Base-by-base conservation (phyloP, 2,797 vertebrate species). In the Catharus ustulatus region DNA sequence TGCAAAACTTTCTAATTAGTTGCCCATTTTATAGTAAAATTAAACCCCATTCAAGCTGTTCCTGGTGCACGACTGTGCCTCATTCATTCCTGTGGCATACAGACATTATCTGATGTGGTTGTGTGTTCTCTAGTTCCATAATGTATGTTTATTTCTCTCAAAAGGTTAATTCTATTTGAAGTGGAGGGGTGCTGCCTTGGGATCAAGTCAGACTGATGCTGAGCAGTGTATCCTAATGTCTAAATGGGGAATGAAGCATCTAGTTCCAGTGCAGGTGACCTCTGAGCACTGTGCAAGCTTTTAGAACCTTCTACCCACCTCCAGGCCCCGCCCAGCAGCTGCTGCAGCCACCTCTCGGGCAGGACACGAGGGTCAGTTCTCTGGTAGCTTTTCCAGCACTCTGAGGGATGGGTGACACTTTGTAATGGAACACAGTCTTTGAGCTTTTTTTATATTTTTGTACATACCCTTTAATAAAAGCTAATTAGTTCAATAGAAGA, bases 401-500 rank as follows among this genome's bases (percentile, higher is more conserved):
- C 83, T 59, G 36, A 93, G 90, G 90, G 92, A 82, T 29, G 74
- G 54, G 87, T 26, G 3, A 59, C 84, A 91, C 96, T 97, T 95
- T 84, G 83, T 88, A 84, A 93, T 4, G 68, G 90, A 84, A 93
- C 68, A 81, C 76, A 43, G 89, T 89, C 95, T 96, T 92, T 40
- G 71, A 94, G 95, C 90, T 93, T 96, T 97, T 97, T 54, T 97
- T 96, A 46, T 97, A 97, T 95, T 97, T 97, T 97, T 97, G 95
- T 97, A 97, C 88, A 97, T 96, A 93, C 83, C 89, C 94, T 96
- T 95, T 84, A 92, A 91, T 95, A 91, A 95, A 92, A 92, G 75
- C 84, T 49, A 18, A 86, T 81, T 93, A 94, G 90, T 43, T 90
- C 67, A 62, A 17, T 73, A 94, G 95, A 94, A 91, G 91, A 89